Evolutionary conservation across 1,140 invertebrate species (phyloP).

Genomic region (Elymnias hypermnestra): DNA sequence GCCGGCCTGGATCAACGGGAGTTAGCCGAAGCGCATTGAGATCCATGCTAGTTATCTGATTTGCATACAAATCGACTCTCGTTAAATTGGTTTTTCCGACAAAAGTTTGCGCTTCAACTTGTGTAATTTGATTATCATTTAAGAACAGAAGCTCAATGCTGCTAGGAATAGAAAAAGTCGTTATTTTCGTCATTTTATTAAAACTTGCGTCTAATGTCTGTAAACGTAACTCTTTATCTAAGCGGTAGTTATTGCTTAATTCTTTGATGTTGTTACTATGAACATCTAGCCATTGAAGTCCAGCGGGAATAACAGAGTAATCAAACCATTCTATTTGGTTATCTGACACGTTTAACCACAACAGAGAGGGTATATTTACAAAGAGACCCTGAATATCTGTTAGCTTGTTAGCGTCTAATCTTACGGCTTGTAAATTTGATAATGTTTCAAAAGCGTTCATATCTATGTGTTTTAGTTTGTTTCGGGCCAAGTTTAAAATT

Average conservation of each 20-base stretch:
- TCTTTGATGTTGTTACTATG: constrained; percentile 92
- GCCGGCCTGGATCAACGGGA: constrained; percentile 80
- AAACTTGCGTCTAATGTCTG: constrained; percentile 89
- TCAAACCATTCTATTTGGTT: constrained; percentile 94
- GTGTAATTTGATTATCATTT: constrained; percentile 88
- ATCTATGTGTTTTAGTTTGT: constrained; percentile 88
- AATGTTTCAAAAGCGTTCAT: constrained; percentile 89
- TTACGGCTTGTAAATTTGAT: constrained; percentile 87
- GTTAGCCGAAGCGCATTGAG: constrained; percentile 85
- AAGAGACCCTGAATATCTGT: constrained; percentile 91
- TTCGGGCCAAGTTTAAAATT: constrained; percentile 92
- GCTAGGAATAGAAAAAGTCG: constrained; percentile 83
- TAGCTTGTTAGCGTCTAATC: constrained; percentile 90
- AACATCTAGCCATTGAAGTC: constrained; percentile 92
- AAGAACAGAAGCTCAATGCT: constrained; percentile 87
- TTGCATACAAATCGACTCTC: constrained; percentile 89
- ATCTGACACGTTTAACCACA: constrained; percentile 94
- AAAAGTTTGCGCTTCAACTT: constrained; percentile 89
- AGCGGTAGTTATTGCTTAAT: constrained; percentile 85
- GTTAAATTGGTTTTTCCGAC: constrained; percentile 89
- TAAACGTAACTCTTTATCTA: constrained; percentile 82
- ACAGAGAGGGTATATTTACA: constrained; percentile 85
- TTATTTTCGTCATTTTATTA: constrained; percentile 86
- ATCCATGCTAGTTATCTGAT: constrained; percentile 89
- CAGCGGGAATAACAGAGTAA: constrained; percentile 88